Evolutionary conservation across 2,113 vertebrate genomes (phyloP).

Genomic region (Crypturellus undulatus): DNA sequence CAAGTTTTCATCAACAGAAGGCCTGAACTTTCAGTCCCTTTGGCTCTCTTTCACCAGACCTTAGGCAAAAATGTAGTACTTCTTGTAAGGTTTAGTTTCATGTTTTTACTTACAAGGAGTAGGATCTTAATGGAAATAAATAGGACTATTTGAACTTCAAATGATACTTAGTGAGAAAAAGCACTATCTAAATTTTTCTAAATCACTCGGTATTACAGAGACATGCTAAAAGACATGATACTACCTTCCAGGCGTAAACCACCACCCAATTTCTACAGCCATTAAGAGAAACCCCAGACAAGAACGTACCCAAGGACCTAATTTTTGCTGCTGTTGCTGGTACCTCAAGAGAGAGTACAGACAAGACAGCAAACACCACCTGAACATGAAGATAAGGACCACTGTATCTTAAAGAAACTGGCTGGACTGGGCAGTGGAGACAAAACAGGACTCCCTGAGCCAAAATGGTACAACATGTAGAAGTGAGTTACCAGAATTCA

Average conservation of each 20-base stretch:
- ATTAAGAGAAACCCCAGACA: too few species aligned
- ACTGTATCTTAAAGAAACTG: too few species aligned
- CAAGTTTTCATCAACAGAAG: not conserved
- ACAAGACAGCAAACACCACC: too few species aligned
- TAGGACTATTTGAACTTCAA: not conserved
- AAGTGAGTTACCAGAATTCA: too few species aligned
- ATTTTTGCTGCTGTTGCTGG: too few species aligned
- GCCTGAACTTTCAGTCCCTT: not conserved
- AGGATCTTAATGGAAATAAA: constrained; percentile 9
- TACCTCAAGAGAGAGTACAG: too few species aligned
- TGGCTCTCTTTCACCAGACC: not conserved
- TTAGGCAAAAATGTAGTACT: not conserved
- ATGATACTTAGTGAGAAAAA: not conserved
- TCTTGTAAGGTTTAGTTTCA: not conserved
- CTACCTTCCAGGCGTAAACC: not conserved
- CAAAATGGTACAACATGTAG: too few species aligned
- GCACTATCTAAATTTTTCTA: not conserved
- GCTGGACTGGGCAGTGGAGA: too few species aligned
- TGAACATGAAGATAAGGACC: too few species aligned
- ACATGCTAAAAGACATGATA: not conserved
- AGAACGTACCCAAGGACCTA: too few species aligned
- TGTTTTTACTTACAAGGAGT: not conserved
- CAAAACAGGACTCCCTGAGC: too few species aligned
- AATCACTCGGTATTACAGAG: not conserved
- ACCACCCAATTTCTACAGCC: not conserved